phyloP scores from a whole-genome alignment of 2,797 vertebrate genomes.

The Brachymystax lenok region DNA sequence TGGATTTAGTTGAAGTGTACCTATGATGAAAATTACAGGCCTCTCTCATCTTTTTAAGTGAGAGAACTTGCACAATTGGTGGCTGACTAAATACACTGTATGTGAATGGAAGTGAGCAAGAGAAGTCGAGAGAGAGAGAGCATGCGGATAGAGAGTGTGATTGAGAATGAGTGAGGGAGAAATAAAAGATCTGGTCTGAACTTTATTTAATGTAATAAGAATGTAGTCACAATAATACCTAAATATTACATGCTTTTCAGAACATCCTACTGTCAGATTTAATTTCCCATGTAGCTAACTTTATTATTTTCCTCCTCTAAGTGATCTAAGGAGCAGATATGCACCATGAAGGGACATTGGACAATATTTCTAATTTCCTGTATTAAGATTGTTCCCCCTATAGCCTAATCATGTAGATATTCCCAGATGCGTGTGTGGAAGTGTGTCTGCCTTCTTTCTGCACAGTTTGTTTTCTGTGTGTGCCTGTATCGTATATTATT shows the following conservation, averaged over 20 bases:
- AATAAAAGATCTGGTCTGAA: slow-evolving; percentile 30
- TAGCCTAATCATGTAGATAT: not conserved
- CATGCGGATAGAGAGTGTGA: slow-evolving; percentile 32
- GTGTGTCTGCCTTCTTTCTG: slow-evolving; percentile 31
- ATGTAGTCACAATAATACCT: too few species aligned
- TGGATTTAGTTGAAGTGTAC: too few species aligned
- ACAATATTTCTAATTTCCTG: slow-evolving; percentile 72
- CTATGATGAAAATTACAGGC: too few species aligned
- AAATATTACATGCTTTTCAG: too few species aligned
- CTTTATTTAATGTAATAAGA: too few species aligned
- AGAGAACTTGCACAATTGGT: too few species aligned
- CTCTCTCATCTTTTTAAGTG: too few species aligned
- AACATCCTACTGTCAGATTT: not conserved
- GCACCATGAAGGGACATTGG: slow-evolving; percentile 50
- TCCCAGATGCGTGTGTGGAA: slow-evolving; percentile 35
- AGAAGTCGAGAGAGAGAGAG: slow-evolving; percentile 27
- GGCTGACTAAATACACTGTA: too few species aligned
- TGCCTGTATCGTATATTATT: slow-evolving; percentile 10
- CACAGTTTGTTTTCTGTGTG: slow-evolving; percentile 14
- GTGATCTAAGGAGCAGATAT: not conserved
- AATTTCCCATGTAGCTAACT: not conserved
- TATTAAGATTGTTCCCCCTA: slow-evolving; percentile 40
- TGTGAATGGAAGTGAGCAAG: slow-evolving; percentile 24
- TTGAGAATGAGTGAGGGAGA: slow-evolving; percentile 28
- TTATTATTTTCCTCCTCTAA: slow-evolving; percentile 36